Percentiles rank a stretch among this genome's conserved stretches.
Conservation (phyloP, 2,113 vertebrate genomes). For the Sceloporus undulatus region DNA sequence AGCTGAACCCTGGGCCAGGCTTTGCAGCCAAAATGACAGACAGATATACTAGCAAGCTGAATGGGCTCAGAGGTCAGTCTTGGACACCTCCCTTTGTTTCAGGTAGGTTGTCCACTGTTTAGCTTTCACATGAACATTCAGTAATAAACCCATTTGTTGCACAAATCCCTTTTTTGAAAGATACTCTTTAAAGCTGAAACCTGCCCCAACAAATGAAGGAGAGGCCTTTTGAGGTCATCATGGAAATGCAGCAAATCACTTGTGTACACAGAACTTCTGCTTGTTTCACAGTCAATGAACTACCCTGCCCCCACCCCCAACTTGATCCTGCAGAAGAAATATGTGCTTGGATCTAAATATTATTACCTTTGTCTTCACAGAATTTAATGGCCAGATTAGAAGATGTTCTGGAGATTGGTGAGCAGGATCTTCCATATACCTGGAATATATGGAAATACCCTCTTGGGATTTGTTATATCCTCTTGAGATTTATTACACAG, state of each 20-base stretch:
- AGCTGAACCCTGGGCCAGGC: not conserved
- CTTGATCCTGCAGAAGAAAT: too few relatives aligned
- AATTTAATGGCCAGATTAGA: too few relatives aligned
- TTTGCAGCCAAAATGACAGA: not conserved
- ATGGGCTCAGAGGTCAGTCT: not conserved
- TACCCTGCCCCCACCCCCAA: too few relatives aligned
- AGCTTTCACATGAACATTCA: not conserved
- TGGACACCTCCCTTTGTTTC: not conserved
- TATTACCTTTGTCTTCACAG: too few relatives aligned
- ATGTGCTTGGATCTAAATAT: too few relatives aligned
- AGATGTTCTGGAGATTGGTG: too few relatives aligned
- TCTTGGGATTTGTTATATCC: too few relatives aligned
- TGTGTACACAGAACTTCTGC: too few relatives aligned
- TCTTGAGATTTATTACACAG: too few relatives aligned
- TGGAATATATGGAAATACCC: too few relatives aligned
- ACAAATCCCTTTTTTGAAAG: not conserved
- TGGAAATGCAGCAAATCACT: not conserved
- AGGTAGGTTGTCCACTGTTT: not conserved
- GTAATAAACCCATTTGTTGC: not conserved
- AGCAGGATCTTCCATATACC: too few relatives aligned
- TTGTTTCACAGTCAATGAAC: too few relatives aligned
- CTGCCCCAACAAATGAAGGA: not conserved
- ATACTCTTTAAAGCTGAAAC: not conserved
- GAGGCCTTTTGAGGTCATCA: not conserved
- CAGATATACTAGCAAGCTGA: not conserved